Conservation (phyloP, 2,113 vertebrate species). For the Bagarius yarrelli region DNA sequence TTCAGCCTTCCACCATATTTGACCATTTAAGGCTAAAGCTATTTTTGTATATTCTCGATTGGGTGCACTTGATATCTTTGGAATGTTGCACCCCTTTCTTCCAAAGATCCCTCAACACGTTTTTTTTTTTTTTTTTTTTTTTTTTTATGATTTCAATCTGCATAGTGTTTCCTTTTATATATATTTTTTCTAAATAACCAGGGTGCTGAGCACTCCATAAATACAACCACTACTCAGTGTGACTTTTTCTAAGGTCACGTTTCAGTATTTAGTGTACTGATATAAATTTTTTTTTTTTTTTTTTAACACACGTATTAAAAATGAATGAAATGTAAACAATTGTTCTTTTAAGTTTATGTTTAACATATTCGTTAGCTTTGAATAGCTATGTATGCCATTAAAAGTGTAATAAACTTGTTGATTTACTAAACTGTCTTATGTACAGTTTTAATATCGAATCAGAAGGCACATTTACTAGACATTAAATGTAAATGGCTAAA, state of each 20-base stretch:
- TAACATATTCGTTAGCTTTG: constrained; percentile 24
- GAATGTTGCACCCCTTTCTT: constrained; percentile 9
- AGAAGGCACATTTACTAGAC: not conserved
- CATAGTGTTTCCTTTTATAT: not conserved
- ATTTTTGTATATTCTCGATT: constrained; percentile 4
- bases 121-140: constrained; percentile 8
- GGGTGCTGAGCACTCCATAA: constrained; percentile 68
- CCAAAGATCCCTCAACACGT: constrained; percentile 1
- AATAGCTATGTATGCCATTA: constrained; percentile 15
- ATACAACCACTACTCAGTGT: constrained; percentile 51
- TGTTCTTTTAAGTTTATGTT: constrained; percentile 28
- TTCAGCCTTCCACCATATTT: constrained; percentile 7
- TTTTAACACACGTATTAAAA: constrained; percentile 38
- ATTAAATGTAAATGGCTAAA: not conserved
- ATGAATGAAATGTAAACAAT: constrained; percentile 18
- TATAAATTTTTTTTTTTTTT: constrained; percentile 46
- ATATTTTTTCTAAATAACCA: constrained; percentile 47
- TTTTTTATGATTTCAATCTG: constrained; percentile 17
- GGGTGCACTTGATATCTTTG: not conserved
- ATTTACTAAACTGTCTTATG: not conserved
- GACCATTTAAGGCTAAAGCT: constrained; percentile 27
- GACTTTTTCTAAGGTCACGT: constrained; percentile 33
- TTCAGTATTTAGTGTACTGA: constrained; percentile 57
- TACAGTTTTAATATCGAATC: not conserved
- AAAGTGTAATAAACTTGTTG: constrained; percentile 26